These are phyloP conservation scores for Varanus salvator DNA, from an alignment of 2,113 vertebrate species.

Conservation along the genomic window DNA sequence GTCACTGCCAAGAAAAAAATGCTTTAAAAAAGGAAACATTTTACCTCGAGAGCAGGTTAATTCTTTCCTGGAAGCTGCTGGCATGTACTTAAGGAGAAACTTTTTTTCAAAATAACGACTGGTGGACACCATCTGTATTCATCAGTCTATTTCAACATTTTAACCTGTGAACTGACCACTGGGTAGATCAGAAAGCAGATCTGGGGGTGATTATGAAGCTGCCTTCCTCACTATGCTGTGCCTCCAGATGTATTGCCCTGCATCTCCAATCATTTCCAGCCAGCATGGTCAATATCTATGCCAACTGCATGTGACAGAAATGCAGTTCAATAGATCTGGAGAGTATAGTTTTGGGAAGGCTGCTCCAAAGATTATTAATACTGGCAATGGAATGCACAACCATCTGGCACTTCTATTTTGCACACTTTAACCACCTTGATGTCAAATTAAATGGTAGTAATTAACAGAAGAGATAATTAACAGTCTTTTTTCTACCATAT, in stretches of 20 bases:
- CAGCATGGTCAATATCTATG: too few species aligned
- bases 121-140: not conserved
- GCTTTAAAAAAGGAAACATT: not conserved
- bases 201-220: not conserved
- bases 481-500: not conserved
- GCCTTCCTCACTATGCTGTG: too few species aligned
- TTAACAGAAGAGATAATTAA: not conserved
- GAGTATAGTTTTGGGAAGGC: not conserved
- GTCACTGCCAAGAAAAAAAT: not conserved
- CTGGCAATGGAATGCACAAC: not conserved
- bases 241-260: too few species aligned
- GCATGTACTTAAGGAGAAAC: not conserved
- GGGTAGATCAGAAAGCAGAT: not conserved
- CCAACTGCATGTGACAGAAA: too few species aligned
- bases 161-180: not conserved
- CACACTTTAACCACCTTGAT: not conserved
- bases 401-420: not conserved
- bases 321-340: too few species aligned
- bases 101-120: not conserved
- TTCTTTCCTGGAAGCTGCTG: not conserved
- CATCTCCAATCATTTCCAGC: too few species aligned
- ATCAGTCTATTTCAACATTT: too few species aligned
- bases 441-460: not conserved
- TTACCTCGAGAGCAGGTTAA: not conserved
- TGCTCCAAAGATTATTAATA: not conserved